Conservation (phyloP, 2,888 invertebrate species). For the Heliothis peltigera region DNA sequence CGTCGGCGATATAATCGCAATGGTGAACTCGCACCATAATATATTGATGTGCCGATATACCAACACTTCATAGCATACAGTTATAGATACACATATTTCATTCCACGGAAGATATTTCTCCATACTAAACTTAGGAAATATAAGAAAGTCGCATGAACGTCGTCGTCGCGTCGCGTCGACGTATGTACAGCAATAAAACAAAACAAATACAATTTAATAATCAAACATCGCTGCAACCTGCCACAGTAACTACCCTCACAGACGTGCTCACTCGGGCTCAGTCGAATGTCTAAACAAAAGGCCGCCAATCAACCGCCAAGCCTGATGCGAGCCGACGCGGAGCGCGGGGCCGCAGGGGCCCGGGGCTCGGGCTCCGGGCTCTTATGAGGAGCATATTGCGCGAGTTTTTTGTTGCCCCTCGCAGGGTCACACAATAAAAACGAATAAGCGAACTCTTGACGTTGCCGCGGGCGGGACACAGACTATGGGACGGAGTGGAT, state of each 20-base stretch:
- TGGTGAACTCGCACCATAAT: background rate
- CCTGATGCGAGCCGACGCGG: slow-evolving; percentile 55
- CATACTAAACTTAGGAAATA: too few species aligned
- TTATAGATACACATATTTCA: background rate
- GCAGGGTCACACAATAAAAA: slow-evolving; percentile 70
- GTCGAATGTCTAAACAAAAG: slow-evolving; percentile 71
- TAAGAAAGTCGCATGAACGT: too few species aligned
- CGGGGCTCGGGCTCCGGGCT: slow-evolving; percentile 36
- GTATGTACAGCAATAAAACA: slow-evolving; percentile 7
- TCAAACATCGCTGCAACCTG: slow-evolving; percentile 24
- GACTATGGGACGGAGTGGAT: slow-evolving; percentile 41
- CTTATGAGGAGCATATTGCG: slow-evolving; percentile 81
- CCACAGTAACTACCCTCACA: slow-evolving; percentile 11
- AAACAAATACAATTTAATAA: slow-evolving; percentile 25
- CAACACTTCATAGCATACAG: too few species aligned
- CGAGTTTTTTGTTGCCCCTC: slow-evolving; percentile 69
- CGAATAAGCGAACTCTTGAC: slow-evolving; percentile 69
- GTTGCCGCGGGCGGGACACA: slow-evolving; percentile 57
- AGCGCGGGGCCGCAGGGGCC: slow-evolving; percentile 18
- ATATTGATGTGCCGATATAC: background rate
- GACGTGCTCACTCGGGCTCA: slow-evolving; percentile 35
- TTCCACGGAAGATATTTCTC: too few species aligned
- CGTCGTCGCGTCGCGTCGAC: too few species aligned
- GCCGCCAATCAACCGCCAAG: slow-evolving; percentile 67
- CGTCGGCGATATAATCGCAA: slow-evolving; percentile 8